Conservation (phyloP, 2,113 vertebrate genomes). For the Pelecanus crispus region DNA sequence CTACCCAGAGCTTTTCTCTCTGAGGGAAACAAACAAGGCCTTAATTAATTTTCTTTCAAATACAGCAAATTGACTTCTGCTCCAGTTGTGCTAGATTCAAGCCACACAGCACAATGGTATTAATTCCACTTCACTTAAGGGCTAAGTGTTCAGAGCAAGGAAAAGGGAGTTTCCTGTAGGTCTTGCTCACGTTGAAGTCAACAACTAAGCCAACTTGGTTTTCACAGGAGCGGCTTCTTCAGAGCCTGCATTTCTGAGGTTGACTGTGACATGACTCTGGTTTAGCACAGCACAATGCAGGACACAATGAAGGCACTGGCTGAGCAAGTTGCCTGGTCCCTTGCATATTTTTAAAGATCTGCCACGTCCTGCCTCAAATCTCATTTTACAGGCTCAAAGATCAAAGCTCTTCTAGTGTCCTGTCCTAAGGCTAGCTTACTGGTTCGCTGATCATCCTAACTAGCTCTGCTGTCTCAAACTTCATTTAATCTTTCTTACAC, state of each 20-base stretch:
- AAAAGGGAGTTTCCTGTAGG: background rate
- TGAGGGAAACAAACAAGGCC: slow-evolving; percentile 29
- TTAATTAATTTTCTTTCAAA: slow-evolving; percentile 66
- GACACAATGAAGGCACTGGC: background rate
- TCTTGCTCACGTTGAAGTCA: background rate
- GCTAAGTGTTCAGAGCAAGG: slow-evolving; percentile 12
- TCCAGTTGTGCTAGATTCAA: slow-evolving; percentile 50
- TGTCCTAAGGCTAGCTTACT: background rate
- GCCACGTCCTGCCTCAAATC: background rate
- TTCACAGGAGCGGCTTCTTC: background rate
- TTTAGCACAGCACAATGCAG: background rate
- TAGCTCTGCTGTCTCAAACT: background rate
- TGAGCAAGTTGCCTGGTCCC: background rate
- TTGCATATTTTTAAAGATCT: background rate
- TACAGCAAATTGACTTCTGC: slow-evolving; percentile 65
- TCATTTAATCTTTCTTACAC: background rate
- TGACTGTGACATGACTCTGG: background rate
- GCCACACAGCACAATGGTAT: slow-evolving; percentile 36
- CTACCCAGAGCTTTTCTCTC: slow-evolving; percentile 45
- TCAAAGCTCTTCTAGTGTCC: background rate
- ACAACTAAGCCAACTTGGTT: background rate
- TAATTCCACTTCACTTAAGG: slow-evolving; percentile 45
- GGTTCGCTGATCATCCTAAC: background rate
- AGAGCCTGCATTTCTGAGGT: background rate
- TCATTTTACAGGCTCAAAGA: background rate